These are phyloP conservation scores for Mormyrus iriodes DNA, from an alignment of 2,113 vertebrate species.

Conservation along the genomic window DNA sequence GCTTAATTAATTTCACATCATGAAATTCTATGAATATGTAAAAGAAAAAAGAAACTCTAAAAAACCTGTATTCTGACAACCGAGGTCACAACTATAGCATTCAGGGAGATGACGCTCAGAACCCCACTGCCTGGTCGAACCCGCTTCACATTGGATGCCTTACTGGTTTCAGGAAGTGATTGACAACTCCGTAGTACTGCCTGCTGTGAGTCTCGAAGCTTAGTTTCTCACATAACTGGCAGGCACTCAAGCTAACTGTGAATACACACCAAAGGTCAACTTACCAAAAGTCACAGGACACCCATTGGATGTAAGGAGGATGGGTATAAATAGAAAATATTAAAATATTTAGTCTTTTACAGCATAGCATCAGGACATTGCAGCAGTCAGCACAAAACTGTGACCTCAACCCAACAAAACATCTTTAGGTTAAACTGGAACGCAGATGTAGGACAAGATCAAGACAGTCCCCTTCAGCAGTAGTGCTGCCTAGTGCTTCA, in stretches of 20 bases:
- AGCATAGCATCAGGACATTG: not conserved
- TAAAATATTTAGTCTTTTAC: not conserved
- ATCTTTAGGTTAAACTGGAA: constrained; percentile 6
- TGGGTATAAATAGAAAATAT: not conserved
- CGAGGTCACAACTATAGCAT: not conserved
- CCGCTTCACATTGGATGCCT: not conserved
- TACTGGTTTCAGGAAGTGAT: not conserved
- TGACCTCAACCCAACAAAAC: not conserved
- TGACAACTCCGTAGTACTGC: not conserved
- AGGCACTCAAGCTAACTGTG: not conserved
- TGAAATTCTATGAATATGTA: not conserved
- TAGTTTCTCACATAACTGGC: not conserved
- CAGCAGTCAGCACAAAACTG: not conserved
- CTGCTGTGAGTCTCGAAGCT: not conserved
- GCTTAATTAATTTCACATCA: not conserved
- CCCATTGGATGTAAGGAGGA: not conserved
- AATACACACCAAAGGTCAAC: not conserved
- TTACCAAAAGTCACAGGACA: constrained; percentile 5
- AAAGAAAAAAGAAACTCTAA: not conserved
- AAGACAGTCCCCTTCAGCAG: not conserved
- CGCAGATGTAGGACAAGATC: constrained; percentile 3
- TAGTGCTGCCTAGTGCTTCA: not conserved
- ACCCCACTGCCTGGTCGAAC: not conserved
- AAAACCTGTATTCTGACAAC: not conserved
- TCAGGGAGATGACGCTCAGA: not conserved